Base-by-base conservation (phyloP, 2,113 vertebrate genomes). In the Corvus cornix region DNA sequence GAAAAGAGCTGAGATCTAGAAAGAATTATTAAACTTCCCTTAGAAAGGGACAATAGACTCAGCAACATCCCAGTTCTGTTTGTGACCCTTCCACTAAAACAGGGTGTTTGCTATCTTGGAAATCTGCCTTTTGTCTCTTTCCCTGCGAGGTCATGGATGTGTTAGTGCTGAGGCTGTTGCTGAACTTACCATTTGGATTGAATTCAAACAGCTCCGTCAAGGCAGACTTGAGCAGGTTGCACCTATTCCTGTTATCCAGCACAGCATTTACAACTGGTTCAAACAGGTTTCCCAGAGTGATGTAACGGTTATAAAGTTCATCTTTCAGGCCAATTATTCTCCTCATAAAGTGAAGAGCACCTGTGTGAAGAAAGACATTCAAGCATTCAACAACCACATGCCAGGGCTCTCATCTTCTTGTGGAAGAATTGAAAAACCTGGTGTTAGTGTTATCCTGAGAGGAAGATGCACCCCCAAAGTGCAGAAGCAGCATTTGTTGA, bases 271-370 rank as follows among this genome's bases (percentile, higher is more conserved):
- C 98, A 93, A 99, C 99, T 14, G 99, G 99, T 83, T 99, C 99
- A 97, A 99, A 99, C 51, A 99, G 97, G 97, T 99, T 99, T 94
- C 99, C 99, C 98, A 98, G 98, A 90, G 98, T 99, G 97, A 99
- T 99, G 90, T 99, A 99, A 75, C 97, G 98, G 97, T 99, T 99
- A 95, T 99, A 99, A 97, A 99, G 98, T 83, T 99, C 99, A 90
- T 99, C 99, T 96, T 99, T 99, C 77, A 99, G 98, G 51, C 99
- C 99, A 88, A 99, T 99, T 97, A 99, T 99, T 73, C 98, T 98
- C 92, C 99, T 99, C 99, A 99, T 98, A 95, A 99, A 99, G 80
- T 99, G 99, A 97, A 99, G 98, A 87, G 99, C 99, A 98, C 99
- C 99, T 99, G 84, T 2, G n/a, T n/a, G 41, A 90, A 89, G 95